phyloP scores from a whole-genome alignment of 2,888 invertebrate species.

The Caenorhabditis macrosperma region DNA sequence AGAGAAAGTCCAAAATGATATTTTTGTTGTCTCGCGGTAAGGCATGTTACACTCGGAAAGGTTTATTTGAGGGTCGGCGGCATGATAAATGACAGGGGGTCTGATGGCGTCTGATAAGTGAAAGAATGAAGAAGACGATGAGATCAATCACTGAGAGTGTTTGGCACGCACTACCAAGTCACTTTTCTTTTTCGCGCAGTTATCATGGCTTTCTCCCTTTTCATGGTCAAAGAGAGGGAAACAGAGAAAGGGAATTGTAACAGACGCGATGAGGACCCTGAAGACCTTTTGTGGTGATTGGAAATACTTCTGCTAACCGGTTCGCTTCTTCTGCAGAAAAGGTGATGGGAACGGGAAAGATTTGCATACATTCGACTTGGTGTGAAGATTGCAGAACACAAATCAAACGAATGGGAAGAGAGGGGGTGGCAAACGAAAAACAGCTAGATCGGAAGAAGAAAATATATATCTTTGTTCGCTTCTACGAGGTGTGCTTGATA shows the following conservation, averaged over 20 bases:
- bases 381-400: no score
- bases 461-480: no score
- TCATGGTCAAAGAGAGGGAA: background rate
- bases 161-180: slow-evolving; percentile 50
- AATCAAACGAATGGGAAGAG: no score
- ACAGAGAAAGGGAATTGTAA: background rate
- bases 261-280: background rate
- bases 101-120: slow-evolving; percentile 36
- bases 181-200: slow-evolving; percentile 17
- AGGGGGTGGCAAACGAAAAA: no score
- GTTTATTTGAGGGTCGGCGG: slow-evolving; percentile 26
- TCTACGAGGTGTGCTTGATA: no score
- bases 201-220: slow-evolving; percentile 15
- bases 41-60: slow-evolving; percentile 3
- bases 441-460: no score
- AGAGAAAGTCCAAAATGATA: slow-evolving; percentile 4
- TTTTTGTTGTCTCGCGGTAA: no score
- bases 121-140: slow-evolving; percentile 30
- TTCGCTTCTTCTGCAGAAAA: no score
- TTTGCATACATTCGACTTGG: no score
- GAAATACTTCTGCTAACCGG: no score
- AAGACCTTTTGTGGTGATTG: no score
- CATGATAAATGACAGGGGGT: slow-evolving; percentile 28
- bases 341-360: no score
- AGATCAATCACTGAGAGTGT: slow-evolving; percentile 53